Evolutionary conservation across 1,140 invertebrate genomes (phyloP).

Genomic region (Euura lappo): DNA sequence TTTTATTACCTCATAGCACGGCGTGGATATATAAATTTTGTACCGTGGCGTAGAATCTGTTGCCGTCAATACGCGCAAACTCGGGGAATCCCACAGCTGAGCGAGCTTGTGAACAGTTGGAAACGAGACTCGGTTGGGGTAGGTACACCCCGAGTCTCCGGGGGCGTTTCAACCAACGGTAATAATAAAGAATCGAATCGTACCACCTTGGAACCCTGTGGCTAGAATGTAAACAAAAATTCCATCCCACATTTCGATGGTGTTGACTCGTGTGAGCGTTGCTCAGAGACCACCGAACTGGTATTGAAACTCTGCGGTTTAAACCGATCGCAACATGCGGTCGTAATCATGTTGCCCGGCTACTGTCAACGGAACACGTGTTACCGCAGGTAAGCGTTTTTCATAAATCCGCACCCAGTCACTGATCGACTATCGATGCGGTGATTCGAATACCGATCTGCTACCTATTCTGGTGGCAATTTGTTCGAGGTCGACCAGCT

Average conservation of each 20-base stretch:
- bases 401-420: background rate
- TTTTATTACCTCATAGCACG: background rate
- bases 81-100: constrained; percentile 5
- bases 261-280: background rate
- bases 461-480: too few species aligned
- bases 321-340: background rate
- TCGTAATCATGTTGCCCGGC: background rate
- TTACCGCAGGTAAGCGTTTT: background rate
- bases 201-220: background rate
- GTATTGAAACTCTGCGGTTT: background rate
- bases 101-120: constrained; percentile 2
- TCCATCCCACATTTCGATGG: background rate
- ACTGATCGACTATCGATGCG: background rate
- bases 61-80: background rate
- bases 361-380: background rate
- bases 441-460: too few species aligned
- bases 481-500: too few species aligned
- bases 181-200: background rate
- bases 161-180: background rate
- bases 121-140: constrained; percentile 8
- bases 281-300: background rate
- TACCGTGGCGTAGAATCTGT: background rate
- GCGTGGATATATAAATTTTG: background rate
- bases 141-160: constrained; percentile 8
- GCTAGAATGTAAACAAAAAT: background rate